Evolutionary conservation across 1,140 invertebrate species (phyloP).

Genomic region (Trichonephila inaurata): DNA sequence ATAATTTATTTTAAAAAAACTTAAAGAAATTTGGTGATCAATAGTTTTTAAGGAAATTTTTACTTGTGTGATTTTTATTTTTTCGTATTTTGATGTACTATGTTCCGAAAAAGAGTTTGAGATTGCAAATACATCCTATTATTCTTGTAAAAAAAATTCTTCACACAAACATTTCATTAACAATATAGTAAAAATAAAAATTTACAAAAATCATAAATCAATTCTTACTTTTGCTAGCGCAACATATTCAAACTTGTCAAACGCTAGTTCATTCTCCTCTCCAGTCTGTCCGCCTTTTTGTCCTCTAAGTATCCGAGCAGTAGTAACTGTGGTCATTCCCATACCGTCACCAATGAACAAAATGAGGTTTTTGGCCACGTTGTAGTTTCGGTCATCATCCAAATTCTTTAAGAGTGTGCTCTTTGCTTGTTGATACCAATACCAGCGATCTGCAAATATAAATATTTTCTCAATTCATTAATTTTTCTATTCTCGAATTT

Average conservation of each 20-base stretch:
- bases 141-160: no score
- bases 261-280: conserved; percentile 87
- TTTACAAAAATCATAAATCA: no score
- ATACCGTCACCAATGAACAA: conserved; percentile 97
- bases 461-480: background rate
- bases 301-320: conserved; percentile 85
- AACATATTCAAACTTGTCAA: conserved; percentile 91
- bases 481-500: background rate
- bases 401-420: conserved; percentile 39
- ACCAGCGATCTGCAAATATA: conserved; percentile 52
- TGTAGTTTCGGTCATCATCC: conserved; percentile 79
- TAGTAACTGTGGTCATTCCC: conserved; percentile 94
- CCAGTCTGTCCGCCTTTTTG: conserved; percentile 81
- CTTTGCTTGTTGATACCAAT: conserved; percentile 71
- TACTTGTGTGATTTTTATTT: no score
- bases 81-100: no score
- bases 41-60: no score
- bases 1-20: no score
- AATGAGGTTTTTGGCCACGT: conserved; percentile 92
- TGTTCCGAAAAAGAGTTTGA: no score
- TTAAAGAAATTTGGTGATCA: no score
- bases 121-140: no score
- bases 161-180: no score
- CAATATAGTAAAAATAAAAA: background rate
- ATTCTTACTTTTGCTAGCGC: conserved; percentile 89